Evolutionary conservation across 2,113 vertebrate species (phyloP).

Genomic region (Clupea harengus): DNA sequence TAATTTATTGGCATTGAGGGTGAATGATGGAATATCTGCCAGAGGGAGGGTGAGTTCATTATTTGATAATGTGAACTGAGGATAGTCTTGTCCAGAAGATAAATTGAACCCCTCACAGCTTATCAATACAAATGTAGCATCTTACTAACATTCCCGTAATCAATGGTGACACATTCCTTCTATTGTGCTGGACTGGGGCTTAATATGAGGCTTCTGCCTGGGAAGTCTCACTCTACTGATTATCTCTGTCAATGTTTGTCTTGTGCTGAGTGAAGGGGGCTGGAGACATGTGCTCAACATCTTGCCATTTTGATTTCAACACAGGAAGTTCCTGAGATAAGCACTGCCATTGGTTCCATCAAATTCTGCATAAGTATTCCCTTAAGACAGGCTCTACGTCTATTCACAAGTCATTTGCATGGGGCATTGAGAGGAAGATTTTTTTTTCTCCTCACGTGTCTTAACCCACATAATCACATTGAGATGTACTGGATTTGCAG

Average conservation of each 20-base stretch:
- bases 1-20: slow-evolving; percentile 50
- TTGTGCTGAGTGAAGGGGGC: neutral
- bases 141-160: slow-evolving; percentile 48
- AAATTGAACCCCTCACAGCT: slow-evolving; percentile 41
- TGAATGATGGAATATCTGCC: slow-evolving; percentile 46
- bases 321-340: neutral
- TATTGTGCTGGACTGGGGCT: slow-evolving; percentile 21
- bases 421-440: neutral
- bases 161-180: slow-evolving; percentile 52
- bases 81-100: slow-evolving; percentile 44
- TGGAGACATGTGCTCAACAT: neutral
- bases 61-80: slow-evolving; percentile 39
- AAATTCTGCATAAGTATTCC: neutral
- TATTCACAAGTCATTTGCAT: neutral
- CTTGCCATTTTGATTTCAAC: neutral
- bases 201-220: neutral
- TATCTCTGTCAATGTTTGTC: neutral
- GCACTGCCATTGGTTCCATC: neutral
- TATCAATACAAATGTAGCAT: slow-evolving; percentile 59
- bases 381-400: neutral
- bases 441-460: neutral
- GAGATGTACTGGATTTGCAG: neutral
- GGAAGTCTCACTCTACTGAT: neutral
- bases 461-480: neutral
- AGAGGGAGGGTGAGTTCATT: slow-evolving; percentile 47